These are phyloP conservation scores for Noctilio leporinus DNA, from an alignment of 2,113 vertebrate species.

Conservation along the genomic window DNA sequence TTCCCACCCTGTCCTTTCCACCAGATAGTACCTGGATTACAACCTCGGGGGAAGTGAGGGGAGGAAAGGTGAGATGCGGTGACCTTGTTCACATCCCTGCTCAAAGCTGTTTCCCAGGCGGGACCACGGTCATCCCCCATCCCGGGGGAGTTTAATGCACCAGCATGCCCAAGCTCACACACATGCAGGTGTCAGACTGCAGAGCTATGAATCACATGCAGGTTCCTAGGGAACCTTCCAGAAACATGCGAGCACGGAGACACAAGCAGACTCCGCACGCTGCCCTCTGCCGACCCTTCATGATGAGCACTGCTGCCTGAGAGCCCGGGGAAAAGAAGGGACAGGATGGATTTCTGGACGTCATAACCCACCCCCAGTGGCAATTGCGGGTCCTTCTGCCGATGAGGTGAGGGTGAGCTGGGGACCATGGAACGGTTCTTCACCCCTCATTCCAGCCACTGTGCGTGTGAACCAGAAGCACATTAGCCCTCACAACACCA, in stretches of 20 bases:
- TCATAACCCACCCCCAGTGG: too few species aligned
- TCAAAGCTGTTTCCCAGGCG: slow-evolving; percentile 12
- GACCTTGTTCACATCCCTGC: neutral
- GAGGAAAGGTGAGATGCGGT: neutral
- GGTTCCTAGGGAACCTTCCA: neutral
- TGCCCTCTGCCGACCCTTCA: neutral
- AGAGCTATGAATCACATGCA: neutral
- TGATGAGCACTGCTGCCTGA: neutral
- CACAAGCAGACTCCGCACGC: neutral
- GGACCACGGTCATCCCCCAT: neutral
- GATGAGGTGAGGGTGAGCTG: neutral
- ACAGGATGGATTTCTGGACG: neutral
- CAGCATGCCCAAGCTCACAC: accelerated
- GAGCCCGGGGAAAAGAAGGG: neutral
- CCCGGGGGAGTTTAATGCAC: neutral
- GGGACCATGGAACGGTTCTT: neutral
- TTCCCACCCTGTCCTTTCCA: neutral
- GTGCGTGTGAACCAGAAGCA: neutral
- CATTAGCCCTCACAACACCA: neutral
- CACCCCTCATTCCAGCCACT: neutral
- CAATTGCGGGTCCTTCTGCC: neutral
- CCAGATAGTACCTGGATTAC: neutral
- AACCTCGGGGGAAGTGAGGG: neutral
- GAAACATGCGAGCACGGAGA: neutral
- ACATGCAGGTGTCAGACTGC: neutral